Percentiles rank a stretch among this genome's conserved stretches.
These are phyloP conservation scores for Aproaerema taeniolella DNA, from an alignment of 2,888 invertebrate species.

Conservation along the genomic window DNA sequence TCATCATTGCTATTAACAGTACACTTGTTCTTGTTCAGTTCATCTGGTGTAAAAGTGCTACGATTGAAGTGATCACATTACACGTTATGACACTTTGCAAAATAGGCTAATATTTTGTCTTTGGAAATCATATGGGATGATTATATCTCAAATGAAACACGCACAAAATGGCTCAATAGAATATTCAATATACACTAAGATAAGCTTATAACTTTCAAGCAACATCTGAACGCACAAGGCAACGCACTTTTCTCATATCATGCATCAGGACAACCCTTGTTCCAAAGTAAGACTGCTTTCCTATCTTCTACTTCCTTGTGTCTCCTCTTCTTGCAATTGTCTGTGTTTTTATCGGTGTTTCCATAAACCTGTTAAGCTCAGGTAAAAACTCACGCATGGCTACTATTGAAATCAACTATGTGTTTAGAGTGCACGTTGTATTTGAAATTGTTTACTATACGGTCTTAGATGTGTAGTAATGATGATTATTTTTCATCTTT, in stretches of 20 bases:
- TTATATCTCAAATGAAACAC: no score
- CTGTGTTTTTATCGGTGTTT: slow-evolving; percentile 48
- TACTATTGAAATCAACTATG: slow-evolving; percentile 57
- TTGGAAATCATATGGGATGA: no score
- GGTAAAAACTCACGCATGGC: slow-evolving; percentile 61
- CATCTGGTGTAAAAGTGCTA: no score
- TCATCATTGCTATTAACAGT: no score
- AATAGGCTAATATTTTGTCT: no score
- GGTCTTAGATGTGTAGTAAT: slow-evolving; percentile 57
- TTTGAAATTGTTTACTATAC: slow-evolving; percentile 50
- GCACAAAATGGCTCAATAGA: slow-evolving; percentile 72
- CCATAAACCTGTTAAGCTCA: slow-evolving; percentile 46
- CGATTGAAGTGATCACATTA: no score
- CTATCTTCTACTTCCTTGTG: slow-evolving; percentile 42
- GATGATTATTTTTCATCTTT: slow-evolving; percentile 45
- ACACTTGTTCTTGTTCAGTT: no score
- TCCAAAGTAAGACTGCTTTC: slow-evolving; percentile 45
- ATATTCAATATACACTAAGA: slow-evolving; percentile 39
- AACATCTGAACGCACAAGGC: slow-evolving; percentile 44
- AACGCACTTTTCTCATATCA: slow-evolving; percentile 58
- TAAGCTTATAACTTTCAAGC: slow-evolving; percentile 41
- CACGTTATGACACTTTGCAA: no score
- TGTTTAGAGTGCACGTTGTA: slow-evolving; percentile 76
- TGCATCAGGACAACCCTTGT: slow-evolving; percentile 49
- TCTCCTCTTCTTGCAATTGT: slow-evolving; percentile 46